Base-by-base conservation (phyloP, 2,797 vertebrate genomes). In the Eutrigla gurnardus region DNA sequence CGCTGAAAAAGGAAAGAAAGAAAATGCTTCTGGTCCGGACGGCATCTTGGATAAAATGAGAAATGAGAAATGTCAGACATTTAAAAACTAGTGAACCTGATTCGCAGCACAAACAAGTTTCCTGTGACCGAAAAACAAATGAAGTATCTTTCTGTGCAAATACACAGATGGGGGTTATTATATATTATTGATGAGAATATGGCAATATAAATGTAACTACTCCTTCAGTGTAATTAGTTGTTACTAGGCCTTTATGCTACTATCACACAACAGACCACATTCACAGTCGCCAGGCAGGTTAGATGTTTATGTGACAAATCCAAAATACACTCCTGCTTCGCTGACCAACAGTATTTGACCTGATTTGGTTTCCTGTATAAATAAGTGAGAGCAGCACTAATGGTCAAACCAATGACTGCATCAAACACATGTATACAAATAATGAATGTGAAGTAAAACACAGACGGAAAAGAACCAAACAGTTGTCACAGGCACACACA, bases 1-100 rank as follows among this genome's bases (percentile, higher is more conserved):
- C 35, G 40, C 25, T 46, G 62, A 42, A 15, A 40, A 45, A 42
- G 15, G 6, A 36, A n/a, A 33, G 14, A 59, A 43, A 57, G 32
- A 66, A 62, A 68, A 53, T 25, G 18, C 76, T 60, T 72, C 65
- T 67, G 71, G 74, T 82, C 60, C 35, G 9, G 14, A 8, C 25
- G 7, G 55, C 68, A 78, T 82, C 68, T 75, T 67, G 25, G 80
- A 76, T 68, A 33, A 70, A 73, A 73, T 50, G 66, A 78, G 50
- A 81, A 71, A 77, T 63, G 37, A 70, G 46, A 74, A 65, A 68
- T 50, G 40, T 69, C 53, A 57, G 25, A 49, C 43, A 64, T 75
- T 64, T 65, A 54, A 58, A 74, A 66, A 54, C 32, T 7, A 80
- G 33, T 57, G 57, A 46, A 60, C 13, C 61, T 53, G 17, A 65